Evolutionary conservation across 2,113 vertebrate species (phyloP), one percentile per base, ranked within the genome.

Genomic region (Rhinoderma darwinii): DNA sequence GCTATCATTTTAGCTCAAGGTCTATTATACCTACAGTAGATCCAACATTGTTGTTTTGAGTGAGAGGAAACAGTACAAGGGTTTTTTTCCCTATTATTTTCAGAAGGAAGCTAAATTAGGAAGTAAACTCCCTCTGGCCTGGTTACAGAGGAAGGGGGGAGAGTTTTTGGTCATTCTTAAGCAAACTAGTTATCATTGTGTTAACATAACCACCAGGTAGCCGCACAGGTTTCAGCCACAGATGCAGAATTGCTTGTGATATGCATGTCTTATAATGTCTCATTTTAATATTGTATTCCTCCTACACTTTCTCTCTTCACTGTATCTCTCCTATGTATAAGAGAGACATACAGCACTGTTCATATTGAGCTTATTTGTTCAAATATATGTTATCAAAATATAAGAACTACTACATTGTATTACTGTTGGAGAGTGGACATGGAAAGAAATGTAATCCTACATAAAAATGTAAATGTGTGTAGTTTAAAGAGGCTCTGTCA

Each of bases 11-110:
- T 86, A 86, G 61, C 47, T 54, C 44, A 18, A 30, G 44, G 50
- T 80, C 75, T 86, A 80, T 70, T 70, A 70, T 79, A 86, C 56
- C n/a, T 44, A n/a, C n/a, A n/a, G n/a, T 66, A 86, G 84, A 70
- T 47, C 20, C 25, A 9, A 35, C 27, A 86, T 86, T 86, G 84
- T 86, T 86, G 30, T 75, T n/a, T 54, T 56, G 74, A 79, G 74
- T 17, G 41, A 79, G 43, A 50, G 84, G 76, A 86, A 86, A 80
- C 32, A 68, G 59, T 68, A 30, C 22, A 30, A 80, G 84, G 5
- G n/a, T 70, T 41, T 37, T 39, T 86, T 68, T 70, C 79, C 79
- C n/a, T n/a, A 82, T 80, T 86, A 70, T 68, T 86, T 56, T 41
- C 72, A 25, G 47, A 44, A 56, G 37, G 43, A 35, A 66, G 59